Percentiles rank a stretch among this genome's conserved stretches.
phyloP scores from a whole-genome alignment of 64 coral and sea anemone genomes.

The Montipora sp. region DNA sequence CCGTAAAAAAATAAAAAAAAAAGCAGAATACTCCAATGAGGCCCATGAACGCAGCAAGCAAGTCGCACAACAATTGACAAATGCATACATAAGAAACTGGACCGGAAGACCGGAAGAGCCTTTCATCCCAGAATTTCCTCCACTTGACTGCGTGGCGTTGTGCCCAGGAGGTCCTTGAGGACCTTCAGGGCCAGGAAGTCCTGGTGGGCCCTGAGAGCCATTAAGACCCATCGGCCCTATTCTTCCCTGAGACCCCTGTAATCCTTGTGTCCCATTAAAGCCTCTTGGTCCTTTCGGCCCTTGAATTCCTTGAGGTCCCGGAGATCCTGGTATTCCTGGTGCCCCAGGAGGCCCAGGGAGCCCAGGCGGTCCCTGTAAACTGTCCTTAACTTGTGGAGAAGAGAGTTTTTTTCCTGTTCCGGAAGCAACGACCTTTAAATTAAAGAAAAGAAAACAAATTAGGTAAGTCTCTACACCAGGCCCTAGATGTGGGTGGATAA shows the following conservation, averaged over 20 bases:
- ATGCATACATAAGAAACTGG: no score
- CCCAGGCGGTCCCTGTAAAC: background rate
- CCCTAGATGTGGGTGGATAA: no score
- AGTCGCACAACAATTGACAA: no score
- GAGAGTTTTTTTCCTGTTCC: background rate
- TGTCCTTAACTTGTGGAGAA: no score
- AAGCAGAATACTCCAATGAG: no score
- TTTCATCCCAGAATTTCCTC: background rate
- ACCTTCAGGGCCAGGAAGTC: background rate
- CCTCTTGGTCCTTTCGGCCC: slow-evolving; percentile 6
- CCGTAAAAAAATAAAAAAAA: no score
- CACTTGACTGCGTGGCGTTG: background rate
- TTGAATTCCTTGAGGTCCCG: background rate
- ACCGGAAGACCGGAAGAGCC: slow-evolving; percentile 23
- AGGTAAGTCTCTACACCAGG: no score
- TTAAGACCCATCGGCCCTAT: slow-evolving; percentile 5
- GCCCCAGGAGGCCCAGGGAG: background rate
- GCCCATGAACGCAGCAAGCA: no score
- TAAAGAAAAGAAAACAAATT: no score
- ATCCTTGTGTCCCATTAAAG: slow-evolving; percentile 24
- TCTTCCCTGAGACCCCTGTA: background rate
- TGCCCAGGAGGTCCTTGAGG: slow-evolving; percentile 19
- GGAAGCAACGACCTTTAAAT: background rate
- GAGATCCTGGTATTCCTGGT: slow-evolving; percentile 7
- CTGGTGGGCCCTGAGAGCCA: slow-evolving; percentile 6